Conservation (phyloP, 2,797 vertebrate genomes). For the Trachurus trachurus region DNA sequence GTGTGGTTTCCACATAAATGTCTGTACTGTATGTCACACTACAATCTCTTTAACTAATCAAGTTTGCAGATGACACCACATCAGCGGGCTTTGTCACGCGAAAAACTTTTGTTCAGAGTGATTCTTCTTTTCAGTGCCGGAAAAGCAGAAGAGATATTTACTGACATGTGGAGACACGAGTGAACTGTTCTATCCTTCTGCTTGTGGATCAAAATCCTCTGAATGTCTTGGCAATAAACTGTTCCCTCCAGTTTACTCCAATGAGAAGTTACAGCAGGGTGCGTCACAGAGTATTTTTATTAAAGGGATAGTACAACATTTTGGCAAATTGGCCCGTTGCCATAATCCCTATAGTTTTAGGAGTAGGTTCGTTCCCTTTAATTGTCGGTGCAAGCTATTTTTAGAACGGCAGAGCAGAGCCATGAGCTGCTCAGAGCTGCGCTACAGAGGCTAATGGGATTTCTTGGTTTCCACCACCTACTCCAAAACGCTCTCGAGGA, state of each 20-base stretch:
- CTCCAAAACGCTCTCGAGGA: too few species aligned
- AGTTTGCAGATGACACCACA: constrained; percentile 4
- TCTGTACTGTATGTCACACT: neutral
- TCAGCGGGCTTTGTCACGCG: neutral
- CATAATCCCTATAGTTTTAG: too few species aligned
- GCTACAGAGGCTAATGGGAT: too few species aligned
- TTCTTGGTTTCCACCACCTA: too few species aligned
- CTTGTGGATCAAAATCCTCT: constrained; percentile 11
- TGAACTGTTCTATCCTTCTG: constrained; percentile 10
- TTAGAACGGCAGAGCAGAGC: too few species aligned
- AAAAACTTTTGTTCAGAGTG: neutral
- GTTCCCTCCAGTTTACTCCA: neutral
- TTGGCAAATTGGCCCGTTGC: too few species aligned
- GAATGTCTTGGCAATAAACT: neutral
- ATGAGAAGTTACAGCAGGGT: neutral
- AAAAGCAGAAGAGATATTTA: neutral
- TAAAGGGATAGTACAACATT: neutral
- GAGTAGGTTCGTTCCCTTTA: too few species aligned
- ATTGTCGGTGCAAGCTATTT: too few species aligned
- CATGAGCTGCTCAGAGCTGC: too few species aligned
- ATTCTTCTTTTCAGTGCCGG: neutral
- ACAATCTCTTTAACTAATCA: neutral
- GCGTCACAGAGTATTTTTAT: constrained; percentile 1
- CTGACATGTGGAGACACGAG: neutral
- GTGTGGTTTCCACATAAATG: neutral